Evolutionary conservation across 30 jellyfish, hydroid and myxozoan species (phyloP).

Genomic region (Calvadosia cruxmelitensis): DNA sequence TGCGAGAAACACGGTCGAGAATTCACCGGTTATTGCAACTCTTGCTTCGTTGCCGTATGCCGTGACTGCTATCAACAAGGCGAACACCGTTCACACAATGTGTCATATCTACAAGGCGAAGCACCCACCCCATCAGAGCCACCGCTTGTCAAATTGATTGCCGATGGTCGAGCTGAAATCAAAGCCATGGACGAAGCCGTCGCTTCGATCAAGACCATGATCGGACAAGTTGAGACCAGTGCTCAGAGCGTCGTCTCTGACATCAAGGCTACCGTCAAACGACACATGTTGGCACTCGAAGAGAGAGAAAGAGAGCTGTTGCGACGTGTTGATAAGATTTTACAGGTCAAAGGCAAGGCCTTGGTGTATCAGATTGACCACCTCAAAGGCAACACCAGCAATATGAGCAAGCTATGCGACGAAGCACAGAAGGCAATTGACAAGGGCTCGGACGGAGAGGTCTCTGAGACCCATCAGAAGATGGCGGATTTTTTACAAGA

Average conservation of each 20-base stretch:
- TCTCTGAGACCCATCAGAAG: conserved; percentile 19
- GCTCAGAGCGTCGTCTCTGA: conserved; percentile 59
- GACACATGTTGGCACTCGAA: conserved; percentile 89
- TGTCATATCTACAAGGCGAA: conserved; percentile 21
- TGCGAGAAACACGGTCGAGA: conserved; percentile 89
- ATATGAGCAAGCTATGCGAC: conserved; percentile 43
- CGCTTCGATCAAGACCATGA: conserved; percentile 42
- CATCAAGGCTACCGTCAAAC: conserved; percentile 70
- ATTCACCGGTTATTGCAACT: conserved; percentile 39
- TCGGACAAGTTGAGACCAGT: conserved; percentile 68
- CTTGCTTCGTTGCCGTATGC: conserved; percentile 64
- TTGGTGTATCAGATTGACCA: conserved; percentile 49
- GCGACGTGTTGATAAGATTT: conserved; percentile 76
- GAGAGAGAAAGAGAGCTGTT: conserved; percentile 84
- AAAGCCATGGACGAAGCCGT: conserved; percentile 80
- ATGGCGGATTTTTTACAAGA: conserved; percentile 47
- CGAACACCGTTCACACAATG: conserved; percentile 71
- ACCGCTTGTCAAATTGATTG: conserved; percentile 36
- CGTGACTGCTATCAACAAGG: conserved; percentile 56
- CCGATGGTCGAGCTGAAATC: conserved; percentile 55
- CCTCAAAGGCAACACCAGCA: conserved; percentile 27
- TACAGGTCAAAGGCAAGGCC: conserved; percentile 88
- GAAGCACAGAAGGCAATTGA: conserved; percentile 46
- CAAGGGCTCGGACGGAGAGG: conserved; percentile 24
- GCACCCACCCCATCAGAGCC: not conserved